Base-by-base conservation (phyloP, 2,113 vertebrate genomes). In the Chascanopsetta lugubris region DNA sequence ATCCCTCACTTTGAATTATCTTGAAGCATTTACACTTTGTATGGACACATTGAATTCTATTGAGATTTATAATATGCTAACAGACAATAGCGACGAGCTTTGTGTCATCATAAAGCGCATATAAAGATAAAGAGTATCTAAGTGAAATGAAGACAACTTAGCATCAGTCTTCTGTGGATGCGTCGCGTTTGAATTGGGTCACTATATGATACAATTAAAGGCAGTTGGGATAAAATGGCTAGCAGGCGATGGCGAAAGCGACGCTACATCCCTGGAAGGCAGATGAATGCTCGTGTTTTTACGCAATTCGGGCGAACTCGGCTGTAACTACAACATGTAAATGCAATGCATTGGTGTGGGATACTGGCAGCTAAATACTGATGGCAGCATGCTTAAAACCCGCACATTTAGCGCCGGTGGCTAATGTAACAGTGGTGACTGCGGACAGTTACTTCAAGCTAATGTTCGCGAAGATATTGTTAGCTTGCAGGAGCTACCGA, bases 401-500 rank as follows among this genome's bases (percentile, higher is more conserved):
- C 13, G 34, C 9, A 50, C 6, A 49, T 20, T 59, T 42, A 50
- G 60, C 29, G 27, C 1, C 1, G 22, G 5, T 2, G 2, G 55
- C 64, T 66, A 74, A 47, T 18, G 40, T 4, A 22, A 18, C 9
- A 22, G 13, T 57, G 38, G 57, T 61, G 29, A 25, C 15, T 49
- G 45, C 7, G 54, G 54, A 49, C 24, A 13, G 47, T 17, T 48
- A 55, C 32, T 78, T 60, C 8, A 32, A 68, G 75, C 62, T 82
- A 62, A 61, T 69, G 25, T 40, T 13, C 17, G 43, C 36, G 49
- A 63, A 64, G 54, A 79, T 69, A 69, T 56, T 56, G 74, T 72
- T 75, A 85, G 84, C 83, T 42, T 46, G 63, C 26, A 10, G 48
- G 54, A 48, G 62, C 68, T 8, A 45, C 22, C 34, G 58, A 67